phyloP scores from a whole-genome alignment of 2,113 vertebrate genomes.

The Probosciger aterrimus region DNA sequence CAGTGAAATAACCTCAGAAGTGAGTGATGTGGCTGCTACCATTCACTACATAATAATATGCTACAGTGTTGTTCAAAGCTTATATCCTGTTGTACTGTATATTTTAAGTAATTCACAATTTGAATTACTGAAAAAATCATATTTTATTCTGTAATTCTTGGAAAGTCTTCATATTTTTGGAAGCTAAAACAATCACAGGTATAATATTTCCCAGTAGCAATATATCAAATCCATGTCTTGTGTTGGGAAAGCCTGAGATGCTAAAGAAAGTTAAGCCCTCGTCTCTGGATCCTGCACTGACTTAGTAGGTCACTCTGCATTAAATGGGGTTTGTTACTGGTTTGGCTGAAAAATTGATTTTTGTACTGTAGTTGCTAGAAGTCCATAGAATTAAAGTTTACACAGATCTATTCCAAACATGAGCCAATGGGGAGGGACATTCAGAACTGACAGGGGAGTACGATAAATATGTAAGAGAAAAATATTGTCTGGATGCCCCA shows the following conservation, averaged over 20 bases:
- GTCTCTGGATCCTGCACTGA: background rate
- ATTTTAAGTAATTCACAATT: background rate
- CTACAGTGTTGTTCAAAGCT: background rate
- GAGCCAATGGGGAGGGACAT: background rate
- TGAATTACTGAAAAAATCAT: background rate
- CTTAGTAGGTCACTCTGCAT: background rate
- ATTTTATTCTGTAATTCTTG: background rate
- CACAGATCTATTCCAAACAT: accelerated
- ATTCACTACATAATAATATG: background rate
- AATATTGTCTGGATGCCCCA: background rate
- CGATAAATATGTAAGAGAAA: background rate
- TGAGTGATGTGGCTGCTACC: background rate
- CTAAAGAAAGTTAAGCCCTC: background rate
- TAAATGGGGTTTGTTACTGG: background rate
- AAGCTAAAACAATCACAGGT: background rate
- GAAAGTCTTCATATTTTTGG: background rate
- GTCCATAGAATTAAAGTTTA: background rate
- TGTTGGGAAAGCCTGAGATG: background rate
- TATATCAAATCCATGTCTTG: background rate
- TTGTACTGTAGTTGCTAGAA: background rate
- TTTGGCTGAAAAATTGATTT: background rate
- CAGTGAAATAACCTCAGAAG: slow-evolving; percentile 15
- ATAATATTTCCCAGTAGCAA: background rate
- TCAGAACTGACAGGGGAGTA: accelerated
- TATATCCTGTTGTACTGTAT: background rate